Conservation (phyloP, 37 sponge, comb jelly and placozoan genomes). For the Diacarnus erythraeanus region DNA sequence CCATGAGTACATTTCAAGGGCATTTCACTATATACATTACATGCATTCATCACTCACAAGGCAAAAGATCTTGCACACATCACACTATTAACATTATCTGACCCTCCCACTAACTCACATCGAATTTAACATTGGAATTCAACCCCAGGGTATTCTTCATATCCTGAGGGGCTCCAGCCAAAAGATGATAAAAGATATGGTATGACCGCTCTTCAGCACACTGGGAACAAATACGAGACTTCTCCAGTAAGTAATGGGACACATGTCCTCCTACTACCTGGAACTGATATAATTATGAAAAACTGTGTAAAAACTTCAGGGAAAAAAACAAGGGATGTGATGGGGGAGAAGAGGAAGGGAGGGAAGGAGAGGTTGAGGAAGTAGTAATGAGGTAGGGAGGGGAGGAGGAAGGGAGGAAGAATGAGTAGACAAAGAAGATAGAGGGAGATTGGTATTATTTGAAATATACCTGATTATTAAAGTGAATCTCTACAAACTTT, state of each 20-base stretch:
- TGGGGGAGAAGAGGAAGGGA: constrained; percentile 9
- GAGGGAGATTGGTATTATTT: background rate
- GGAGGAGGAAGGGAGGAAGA: constrained; percentile 2
- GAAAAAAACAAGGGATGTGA: background rate
- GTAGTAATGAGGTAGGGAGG: background rate
- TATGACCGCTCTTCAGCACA: constrained; percentile 87
- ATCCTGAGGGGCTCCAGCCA: constrained; percentile 79
- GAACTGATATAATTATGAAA: constrained; percentile 41
- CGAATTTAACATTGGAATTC: constrained; percentile 16
- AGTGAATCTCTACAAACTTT: constrained; percentile 96
- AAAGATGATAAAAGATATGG: constrained; percentile 92
- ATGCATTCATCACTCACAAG: no score
- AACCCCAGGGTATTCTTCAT: constrained; percentile 57
- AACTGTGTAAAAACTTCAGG: background rate
- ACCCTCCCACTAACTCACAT: constrained; percentile 24
- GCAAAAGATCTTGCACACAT: no score
- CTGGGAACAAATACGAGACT: constrained; percentile 90
- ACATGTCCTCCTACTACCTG: constrained; percentile 92
- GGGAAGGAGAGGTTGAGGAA: background rate
- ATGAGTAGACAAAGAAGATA: background rate
- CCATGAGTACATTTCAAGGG: background rate
- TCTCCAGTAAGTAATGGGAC: constrained; percentile 96
- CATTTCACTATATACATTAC: background rate
- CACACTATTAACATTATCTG: no score
- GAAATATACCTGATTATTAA: constrained; percentile 60